Percentiles rank a stretch among this genome's conserved stretches.
These are phyloP conservation scores for Saturnia pavonia DNA, from an alignment of 2,888 invertebrate genomes.

Conservation along the genomic window DNA sequence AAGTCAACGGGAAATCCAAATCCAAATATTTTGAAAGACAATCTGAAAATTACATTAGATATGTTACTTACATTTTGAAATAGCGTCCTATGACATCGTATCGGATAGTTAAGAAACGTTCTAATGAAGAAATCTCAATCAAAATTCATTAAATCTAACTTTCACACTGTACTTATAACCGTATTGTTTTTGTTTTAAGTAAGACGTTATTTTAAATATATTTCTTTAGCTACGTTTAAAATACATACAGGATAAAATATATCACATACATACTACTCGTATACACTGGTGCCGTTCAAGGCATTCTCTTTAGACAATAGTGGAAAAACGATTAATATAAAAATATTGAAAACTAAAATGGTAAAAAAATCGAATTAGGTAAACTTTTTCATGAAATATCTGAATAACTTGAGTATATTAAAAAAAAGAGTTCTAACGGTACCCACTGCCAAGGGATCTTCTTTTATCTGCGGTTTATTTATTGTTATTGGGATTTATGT, in stretches of 20 bases:
- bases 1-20: no score
- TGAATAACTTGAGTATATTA: not conserved
- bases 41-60: no score
- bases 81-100: not conserved
- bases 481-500: no score
- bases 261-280: not conserved
- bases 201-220: not conserved
- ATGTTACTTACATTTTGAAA: no score
- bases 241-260: no score
- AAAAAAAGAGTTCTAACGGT: not conserved
- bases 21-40: no score
- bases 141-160: conserved; percentile 4
- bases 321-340: no score
- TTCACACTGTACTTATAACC: not conserved
- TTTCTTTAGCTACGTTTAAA: not conserved
- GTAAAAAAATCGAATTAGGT: not conserved
- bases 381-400: not conserved
- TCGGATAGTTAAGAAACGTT: not conserved
- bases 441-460: no score
- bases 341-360: not conserved
- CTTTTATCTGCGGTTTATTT: no score
- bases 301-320: no score
- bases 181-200: not conserved
- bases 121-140: not conserved
- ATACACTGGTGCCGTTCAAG: not conserved